These are phyloP conservation scores for Eupithecia tripunctaria DNA, from an alignment of 2,888 invertebrate species.

Conservation along the genomic window DNA sequence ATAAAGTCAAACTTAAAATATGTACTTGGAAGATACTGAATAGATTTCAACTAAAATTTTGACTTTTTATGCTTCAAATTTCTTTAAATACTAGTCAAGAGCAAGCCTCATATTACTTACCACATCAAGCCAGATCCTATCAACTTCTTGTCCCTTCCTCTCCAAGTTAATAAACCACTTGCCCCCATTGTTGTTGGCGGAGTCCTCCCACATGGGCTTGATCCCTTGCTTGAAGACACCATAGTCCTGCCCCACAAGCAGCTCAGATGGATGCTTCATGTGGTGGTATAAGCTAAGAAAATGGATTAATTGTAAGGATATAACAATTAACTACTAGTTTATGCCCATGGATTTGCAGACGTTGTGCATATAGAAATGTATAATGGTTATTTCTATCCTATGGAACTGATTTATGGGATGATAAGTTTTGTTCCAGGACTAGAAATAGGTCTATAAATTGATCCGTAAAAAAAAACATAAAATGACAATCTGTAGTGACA, in stretches of 20 bases:
- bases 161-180: constrained; percentile 92
- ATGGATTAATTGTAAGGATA: background rate
- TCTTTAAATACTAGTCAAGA: too few relatives aligned
- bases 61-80: background rate
- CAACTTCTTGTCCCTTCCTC: constrained; percentile 85
- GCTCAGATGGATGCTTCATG: constrained; percentile 92
- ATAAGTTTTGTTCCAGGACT: too few relatives aligned
- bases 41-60: background rate
- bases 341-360: too few relatives aligned
- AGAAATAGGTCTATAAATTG: too few relatives aligned
- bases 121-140: constrained; percentile 91
- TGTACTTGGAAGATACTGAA: background rate
- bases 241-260: constrained; percentile 90
- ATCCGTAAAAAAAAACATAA: too few relatives aligned
- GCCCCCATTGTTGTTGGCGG: constrained; percentile 92
- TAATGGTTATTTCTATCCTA: too few relatives aligned
- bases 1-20: background rate
- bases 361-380: too few relatives aligned
- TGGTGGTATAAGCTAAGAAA: constrained; percentile 90
- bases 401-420: too few relatives aligned
- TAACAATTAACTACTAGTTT: too few relatives aligned
- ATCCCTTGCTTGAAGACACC: constrained; percentile 92
- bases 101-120: constrained; percentile 62
- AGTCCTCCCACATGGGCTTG: constrained; percentile 97
- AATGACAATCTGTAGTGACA: too few relatives aligned